These are phyloP conservation scores for Callocephalon fimbriatum DNA, from an alignment of 2,113 vertebrate genomes.

Conservation along the genomic window DNA sequence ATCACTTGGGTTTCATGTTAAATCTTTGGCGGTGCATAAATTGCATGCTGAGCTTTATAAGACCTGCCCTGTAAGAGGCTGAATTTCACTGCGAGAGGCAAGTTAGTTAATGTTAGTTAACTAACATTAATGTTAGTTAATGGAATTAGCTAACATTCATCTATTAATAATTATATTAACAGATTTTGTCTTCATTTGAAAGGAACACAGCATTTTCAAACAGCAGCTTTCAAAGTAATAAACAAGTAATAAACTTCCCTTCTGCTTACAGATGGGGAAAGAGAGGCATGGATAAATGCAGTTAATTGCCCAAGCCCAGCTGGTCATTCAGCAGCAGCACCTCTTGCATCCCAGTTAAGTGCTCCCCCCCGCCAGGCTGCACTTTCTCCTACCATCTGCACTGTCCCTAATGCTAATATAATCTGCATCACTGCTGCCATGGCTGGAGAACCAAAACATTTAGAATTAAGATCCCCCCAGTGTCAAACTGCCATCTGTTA, in stretches of 20 bases:
- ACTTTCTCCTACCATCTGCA: background rate
- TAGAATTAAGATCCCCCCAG: background rate
- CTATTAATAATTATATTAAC: background rate
- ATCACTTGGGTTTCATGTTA: background rate
- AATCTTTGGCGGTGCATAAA: background rate
- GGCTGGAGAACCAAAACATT: background rate
- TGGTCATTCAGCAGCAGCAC: background rate
- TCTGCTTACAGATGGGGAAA: background rate
- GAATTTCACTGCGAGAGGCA: background rate
- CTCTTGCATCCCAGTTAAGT: background rate
- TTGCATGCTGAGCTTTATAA: background rate
- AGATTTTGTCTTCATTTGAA: background rate
- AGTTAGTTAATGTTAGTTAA: background rate
- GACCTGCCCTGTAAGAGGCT: background rate
- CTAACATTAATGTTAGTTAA: no score
- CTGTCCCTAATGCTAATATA: background rate
- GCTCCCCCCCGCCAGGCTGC: fast-evolving
- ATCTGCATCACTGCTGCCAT: background rate
- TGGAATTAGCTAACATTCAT: background rate
- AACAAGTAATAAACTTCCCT: background rate
- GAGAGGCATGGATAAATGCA: background rate
- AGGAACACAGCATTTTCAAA: background rate
- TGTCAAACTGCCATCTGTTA: background rate
- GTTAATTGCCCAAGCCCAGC: background rate
- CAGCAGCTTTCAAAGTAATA: background rate